A percentile compares a stretch with the other conserved stretches of the same genome.
These are phyloP conservation scores for Paramuricea clavata DNA, from an alignment of 92 coral and sea anemone genomes.

Conservation along the genomic window DNA sequence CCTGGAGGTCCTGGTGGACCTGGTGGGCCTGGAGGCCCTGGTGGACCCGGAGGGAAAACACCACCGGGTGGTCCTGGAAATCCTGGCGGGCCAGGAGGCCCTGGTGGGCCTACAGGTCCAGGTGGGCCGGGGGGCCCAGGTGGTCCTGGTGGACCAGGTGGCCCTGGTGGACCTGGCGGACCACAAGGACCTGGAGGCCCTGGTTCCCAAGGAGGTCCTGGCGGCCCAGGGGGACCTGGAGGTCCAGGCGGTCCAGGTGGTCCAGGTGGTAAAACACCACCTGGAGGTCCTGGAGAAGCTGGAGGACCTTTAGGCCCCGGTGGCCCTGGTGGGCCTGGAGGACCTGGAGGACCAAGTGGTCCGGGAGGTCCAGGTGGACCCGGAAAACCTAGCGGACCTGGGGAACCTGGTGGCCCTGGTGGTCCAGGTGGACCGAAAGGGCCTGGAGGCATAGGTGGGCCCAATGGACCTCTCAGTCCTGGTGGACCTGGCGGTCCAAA, in stretches of 20 bases:
- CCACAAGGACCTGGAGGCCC: constrained; percentile 75
- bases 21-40: constrained; percentile 84
- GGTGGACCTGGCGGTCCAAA: constrained; percentile 69
- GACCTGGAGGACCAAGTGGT: neutral
- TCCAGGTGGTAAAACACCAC: constrained; percentile 49
- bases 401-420: constrained; percentile 78
- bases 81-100: constrained; percentile 86
- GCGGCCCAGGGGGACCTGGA: constrained; percentile 80
- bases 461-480: constrained; percentile 51
- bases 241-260: constrained; percentile 70
- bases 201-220: constrained; percentile 74
- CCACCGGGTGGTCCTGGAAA: constrained; percentile 85
- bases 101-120: constrained; percentile 77
- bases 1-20: constrained; percentile 52
- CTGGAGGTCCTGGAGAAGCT: constrained; percentile 90
- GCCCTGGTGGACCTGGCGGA: constrained; percentile 78
- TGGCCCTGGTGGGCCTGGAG: constrained; percentile 59
- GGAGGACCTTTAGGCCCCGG: constrained; percentile 70
- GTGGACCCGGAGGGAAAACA: too few species aligned
- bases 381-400: constrained; percentile 74
- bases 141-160: constrained; percentile 75
- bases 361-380: constrained; percentile 87
- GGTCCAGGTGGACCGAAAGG: constrained; percentile 57
- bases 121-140: constrained; percentile 55
- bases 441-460: constrained; percentile 74